Evolutionary conservation across 2,888 invertebrate genomes (phyloP).

Genomic region (Phortica okadai): DNA sequence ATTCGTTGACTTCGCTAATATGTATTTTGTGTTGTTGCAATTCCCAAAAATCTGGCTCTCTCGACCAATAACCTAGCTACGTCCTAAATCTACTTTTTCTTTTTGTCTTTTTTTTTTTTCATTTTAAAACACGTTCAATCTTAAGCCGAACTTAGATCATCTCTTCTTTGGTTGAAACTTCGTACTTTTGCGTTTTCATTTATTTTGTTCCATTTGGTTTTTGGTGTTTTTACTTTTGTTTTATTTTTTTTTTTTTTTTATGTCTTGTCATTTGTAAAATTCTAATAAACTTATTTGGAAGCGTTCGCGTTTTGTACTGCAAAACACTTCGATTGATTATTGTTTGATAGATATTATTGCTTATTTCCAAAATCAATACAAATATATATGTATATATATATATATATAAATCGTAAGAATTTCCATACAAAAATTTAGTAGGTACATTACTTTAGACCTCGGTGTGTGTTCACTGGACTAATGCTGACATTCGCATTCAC

Average conservation of each 20-base stretch:
- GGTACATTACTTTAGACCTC: conserved; percentile 73
- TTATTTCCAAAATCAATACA: conserved; percentile 73
- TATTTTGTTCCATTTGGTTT: conserved; percentile 30
- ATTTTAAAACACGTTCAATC: neutral
- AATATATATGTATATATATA: conserved; percentile 53
- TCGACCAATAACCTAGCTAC: neutral
- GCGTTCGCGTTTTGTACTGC: neutral
- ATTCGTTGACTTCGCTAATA: conserved; percentile 3
- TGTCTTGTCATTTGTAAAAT: conserved; percentile 55
- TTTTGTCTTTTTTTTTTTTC: neutral
- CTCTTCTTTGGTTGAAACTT: conserved; percentile 1
- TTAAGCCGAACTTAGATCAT: neutral
- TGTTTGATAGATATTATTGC: conserved; percentile 71
- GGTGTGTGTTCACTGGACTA: conserved; percentile 54
- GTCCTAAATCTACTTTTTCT: neutral
- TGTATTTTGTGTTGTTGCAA: neutral
- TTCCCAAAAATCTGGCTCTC: neutral
- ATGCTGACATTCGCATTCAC: neutral
- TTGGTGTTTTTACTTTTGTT: conserved; percentile 23
- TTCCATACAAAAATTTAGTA: conserved; percentile 72
- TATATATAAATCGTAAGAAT: conserved; percentile 72
- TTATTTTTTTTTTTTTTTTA: conserved; percentile 25
- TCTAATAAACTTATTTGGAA: conserved; percentile 61
- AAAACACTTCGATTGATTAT: conserved; percentile 40
- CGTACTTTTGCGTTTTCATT: neutral